phyloP scores from a whole-genome alignment of 2,888 invertebrate species.

The Thereva nobilitata region DNA sequence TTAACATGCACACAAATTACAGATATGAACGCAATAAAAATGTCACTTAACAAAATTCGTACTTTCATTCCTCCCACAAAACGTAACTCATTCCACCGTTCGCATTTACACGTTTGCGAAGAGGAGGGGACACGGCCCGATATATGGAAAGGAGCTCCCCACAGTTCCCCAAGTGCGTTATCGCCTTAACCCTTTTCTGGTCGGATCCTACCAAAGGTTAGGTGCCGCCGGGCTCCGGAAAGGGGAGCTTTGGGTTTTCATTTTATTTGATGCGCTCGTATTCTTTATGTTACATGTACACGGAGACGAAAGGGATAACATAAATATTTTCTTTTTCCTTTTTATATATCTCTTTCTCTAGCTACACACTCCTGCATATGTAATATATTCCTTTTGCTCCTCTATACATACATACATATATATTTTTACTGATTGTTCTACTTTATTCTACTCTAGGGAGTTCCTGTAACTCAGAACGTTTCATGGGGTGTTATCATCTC shows the following conservation, averaged over 20 bases:
- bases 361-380: too few species aligned
- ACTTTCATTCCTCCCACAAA: conserved; percentile 3
- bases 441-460: conserved; percentile 64
- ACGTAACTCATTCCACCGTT: too few species aligned
- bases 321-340: too few species aligned
- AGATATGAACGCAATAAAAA: conserved; percentile 40
- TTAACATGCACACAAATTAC: conserved; percentile 37
- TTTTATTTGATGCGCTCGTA: conserved; percentile 25
- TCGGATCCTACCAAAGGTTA: too few species aligned
- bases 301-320: too few species aligned
- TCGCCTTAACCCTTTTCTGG: conserved; percentile 26
- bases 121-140: too few species aligned
- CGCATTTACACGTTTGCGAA: too few species aligned
- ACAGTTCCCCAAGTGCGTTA: conserved; percentile 19
- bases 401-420: conserved; percentile 11
- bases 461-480: conserved; percentile 77
- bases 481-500: conserved; percentile 85
- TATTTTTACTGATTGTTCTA: conserved; percentile 29
- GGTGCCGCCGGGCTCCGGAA: conserved; percentile 6
- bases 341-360: too few species aligned
- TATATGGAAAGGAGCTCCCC: neutral
- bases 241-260: conserved; percentile 6
- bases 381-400: conserved; percentile 5
- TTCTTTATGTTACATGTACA: conserved; percentile 11
- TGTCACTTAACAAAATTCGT: conserved; percentile 32